Base-by-base conservation (phyloP, 2,113 vertebrate genomes). In the Chaetodon auriga region DNA sequence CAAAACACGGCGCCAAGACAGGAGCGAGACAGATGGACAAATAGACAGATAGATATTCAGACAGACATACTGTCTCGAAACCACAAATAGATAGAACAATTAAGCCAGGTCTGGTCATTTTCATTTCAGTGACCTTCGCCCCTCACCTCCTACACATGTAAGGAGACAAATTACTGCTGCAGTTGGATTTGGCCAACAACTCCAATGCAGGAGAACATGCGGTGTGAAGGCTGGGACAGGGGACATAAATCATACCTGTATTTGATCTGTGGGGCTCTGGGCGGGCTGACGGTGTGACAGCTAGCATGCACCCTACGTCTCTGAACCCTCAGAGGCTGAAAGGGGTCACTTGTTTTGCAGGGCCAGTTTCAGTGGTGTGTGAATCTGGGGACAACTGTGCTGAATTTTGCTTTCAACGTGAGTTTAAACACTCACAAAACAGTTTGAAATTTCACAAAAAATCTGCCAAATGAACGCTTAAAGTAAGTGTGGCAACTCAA, bases 201-300 rank as follows among this genome's bases (percentile, higher is more conserved):
- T 93, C 88, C 69, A 58, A 57, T 30, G 84, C 58, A 73, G 84
- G 64, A 90, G 93, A 96, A 95, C 94, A 80, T 79, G 83, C 62
- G 15, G 65, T 69, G 77, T 88, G 90, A 96, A 95, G 82, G 91
- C 94, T 94, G 78, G 94, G 92, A 91, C 90, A 96, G 94, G 89
- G 90, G 94, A 96, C 96, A 98, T 98, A 97, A 98, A 98, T 98
- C 97, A 97, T 97, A 97, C 96, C 97, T 97, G 97, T 95, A 96
- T 95, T 95, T 93, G 94, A 97, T 97, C 95, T 95, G 94, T 92
- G 95, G 95, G 92, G 94, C 95, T 96, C 95, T 95, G 96, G 92
- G 93, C 91, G 90, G 94, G 95, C 85, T 89, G 90, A 76, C 38
- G 63, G 64, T 48, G 62, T 85, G 89, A 91, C 90, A 88, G 88